phyloP scores from a whole-genome alignment of 2,113 vertebrate species.

The Urocitellus parryii region DNA sequence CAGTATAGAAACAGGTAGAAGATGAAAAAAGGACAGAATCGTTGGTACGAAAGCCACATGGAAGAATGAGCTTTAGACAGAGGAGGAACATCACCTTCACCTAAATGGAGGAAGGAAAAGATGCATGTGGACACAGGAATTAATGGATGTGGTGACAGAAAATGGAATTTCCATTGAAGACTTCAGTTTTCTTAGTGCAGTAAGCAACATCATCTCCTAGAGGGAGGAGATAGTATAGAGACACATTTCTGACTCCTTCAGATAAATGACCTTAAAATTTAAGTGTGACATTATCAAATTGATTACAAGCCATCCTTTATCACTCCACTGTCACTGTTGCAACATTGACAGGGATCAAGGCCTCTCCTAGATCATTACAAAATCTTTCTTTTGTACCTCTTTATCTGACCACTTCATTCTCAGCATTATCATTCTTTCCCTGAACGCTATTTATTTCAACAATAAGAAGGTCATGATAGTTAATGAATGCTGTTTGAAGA shows the following conservation, averaged over 20 bases:
- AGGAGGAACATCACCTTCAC: background rate
- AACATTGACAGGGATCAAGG: background rate
- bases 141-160: conserved; percentile 16
- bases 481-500: conserved; percentile 45
- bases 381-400: background rate
- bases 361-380: background rate
- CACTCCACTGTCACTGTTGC: background rate
- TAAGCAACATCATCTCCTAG: background rate
- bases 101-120: background rate
- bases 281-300: conserved; percentile 33
- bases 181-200: conserved; percentile 1
- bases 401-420: background rate
- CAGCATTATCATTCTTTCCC: conserved; percentile 6
- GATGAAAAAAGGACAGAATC: background rate
- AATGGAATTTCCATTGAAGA: conserved; percentile 6
- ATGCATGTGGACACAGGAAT: background rate
- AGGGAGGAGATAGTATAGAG: background rate
- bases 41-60: background rate
- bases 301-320: background rate
- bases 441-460: conserved; percentile 11
- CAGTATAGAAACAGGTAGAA: background rate
- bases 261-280: conserved; percentile 7
- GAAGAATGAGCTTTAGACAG: background rate
- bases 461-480: background rate
- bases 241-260: background rate